Evolutionary conservation across 2,797 vertebrate genomes (phyloP), one percentile per base, ranked within the genome.

Genomic region (Labroides dimidiatus): DNA sequence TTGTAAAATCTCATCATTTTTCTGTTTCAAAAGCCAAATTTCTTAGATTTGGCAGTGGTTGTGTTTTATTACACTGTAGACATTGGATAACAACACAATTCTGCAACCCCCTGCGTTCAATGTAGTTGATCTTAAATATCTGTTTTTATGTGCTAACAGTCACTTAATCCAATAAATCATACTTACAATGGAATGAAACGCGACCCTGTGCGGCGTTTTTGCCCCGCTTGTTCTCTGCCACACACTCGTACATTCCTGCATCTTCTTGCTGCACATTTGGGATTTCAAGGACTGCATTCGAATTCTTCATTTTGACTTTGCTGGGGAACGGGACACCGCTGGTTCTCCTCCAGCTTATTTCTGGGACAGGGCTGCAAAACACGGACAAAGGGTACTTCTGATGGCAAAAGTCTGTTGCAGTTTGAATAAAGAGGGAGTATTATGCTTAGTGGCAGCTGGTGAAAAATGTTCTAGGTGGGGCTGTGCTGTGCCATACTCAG

Each of bases 221-320:
- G 7, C 97, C 97, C 27, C 97, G 91, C 6, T 95, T 95, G 75
- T 99, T 99, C 87, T 98, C 97, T 0, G 96, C 96, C 21, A 96
- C 84, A 0, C 97, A 99, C 78, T 99, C 97, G 1, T 99, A 98
- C 0, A 94, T 94, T n/a, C 97, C 97, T 0, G 96, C 90, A 4
- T 99, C 97, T 77, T 97, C 97, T 84, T 98, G 97, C 55, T 99
- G 97, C 69, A 98, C 96, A 89, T 93, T 93, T 0, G 96, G 94
- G 47, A 99, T 95, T 92, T 98, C 96, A 64, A 99, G 95, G 81
- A 98, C 89, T 27, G 94, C 97, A 4, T 93, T 96, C 61, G 94
- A 96, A 82, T 97, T 98, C 84, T 91, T 95, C 87, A 95, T 86
- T 73, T 94, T 96, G 69, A 96, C 92, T 93, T 98, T 98, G 71